These are phyloP conservation scores for Sterna hirundo DNA, from an alignment of 2,113 vertebrate species.

Conservation along the genomic window DNA sequence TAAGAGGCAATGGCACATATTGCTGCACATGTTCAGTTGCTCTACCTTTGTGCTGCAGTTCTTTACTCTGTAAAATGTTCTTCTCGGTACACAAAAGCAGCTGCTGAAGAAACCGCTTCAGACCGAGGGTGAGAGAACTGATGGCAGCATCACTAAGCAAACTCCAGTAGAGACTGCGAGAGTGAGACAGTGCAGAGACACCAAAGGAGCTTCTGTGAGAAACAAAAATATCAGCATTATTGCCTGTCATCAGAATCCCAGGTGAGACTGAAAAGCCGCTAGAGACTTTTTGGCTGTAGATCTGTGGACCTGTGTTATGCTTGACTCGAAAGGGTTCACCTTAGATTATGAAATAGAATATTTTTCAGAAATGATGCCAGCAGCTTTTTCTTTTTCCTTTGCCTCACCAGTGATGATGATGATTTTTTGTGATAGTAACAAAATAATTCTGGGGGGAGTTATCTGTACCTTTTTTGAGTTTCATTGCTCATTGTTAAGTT, in stretches of 20 bases:
- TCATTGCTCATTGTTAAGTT: not conserved
- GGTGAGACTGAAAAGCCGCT: slow-evolving; percentile 61
- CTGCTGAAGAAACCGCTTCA: slow-evolving; percentile 38
- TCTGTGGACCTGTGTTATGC: not conserved
- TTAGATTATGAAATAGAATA: not conserved
- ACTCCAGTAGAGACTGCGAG: slow-evolving; percentile 9
- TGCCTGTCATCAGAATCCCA: slow-evolving; percentile 53
- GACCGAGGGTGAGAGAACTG: not conserved
- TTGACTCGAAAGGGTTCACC: not conserved
- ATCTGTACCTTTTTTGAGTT: not conserved
- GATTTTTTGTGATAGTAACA: not conserved
- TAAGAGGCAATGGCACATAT: slow-evolving; percentile 32
- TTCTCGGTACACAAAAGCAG: slow-evolving; percentile 58
- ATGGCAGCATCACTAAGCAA: not conserved
- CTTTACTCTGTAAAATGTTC: slow-evolving; percentile 42
- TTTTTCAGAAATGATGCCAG: not conserved
- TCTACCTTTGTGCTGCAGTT: slow-evolving; percentile 63
- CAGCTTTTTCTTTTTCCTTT: not conserved
- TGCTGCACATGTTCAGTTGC: not conserved
- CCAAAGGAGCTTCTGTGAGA: slow-evolving; percentile 44
- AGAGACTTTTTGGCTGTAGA: not conserved
- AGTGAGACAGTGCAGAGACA: not conserved
- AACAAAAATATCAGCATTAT: slow-evolving; percentile 36
- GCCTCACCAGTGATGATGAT: not conserved
- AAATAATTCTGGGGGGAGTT: not conserved